A percentile compares a stretch with the other conserved stretches of the same genome.
Evolutionary conservation across 92 coral and sea anemone species (phyloP).

Genomic region (Parazoanthus atlanticus): DNA sequence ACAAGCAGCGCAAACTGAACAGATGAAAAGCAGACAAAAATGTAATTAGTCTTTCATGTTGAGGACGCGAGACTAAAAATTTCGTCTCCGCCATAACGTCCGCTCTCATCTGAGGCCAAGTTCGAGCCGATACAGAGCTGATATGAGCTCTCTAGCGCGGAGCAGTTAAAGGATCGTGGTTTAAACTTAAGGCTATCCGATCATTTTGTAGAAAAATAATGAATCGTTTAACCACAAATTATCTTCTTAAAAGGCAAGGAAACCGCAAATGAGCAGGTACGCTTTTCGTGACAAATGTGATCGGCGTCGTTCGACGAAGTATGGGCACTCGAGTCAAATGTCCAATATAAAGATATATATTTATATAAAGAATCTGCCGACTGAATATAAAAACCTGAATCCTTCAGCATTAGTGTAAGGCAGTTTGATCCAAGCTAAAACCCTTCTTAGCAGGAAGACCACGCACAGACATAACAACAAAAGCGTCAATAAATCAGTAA

Average conservation of each 20-base stretch:
- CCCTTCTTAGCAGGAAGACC: conserved; percentile 18
- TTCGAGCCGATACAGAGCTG: conserved; percentile 8
- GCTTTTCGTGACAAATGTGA: conserved; percentile 46
- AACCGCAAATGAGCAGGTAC: conserved; percentile 47
- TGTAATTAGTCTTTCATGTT: conserved; percentile 14
- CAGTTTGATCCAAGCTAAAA: background rate
- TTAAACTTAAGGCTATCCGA: conserved; percentile 49
- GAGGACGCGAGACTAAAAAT: background rate
- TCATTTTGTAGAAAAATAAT: conserved; percentile 45
- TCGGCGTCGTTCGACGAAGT: conserved; percentile 23
- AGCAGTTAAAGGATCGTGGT: conserved; percentile 25
- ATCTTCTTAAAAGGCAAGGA: conserved; percentile 48
- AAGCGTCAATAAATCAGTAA: background rate
- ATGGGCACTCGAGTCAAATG: conserved; percentile 21
- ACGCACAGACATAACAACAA: background rate
- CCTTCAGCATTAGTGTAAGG: background rate
- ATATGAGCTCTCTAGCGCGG: conserved; percentile 10
- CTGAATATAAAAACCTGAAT: conserved; percentile 5
- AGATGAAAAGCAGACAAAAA: conserved; percentile 17
- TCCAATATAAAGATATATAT: background rate
- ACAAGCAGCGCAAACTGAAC: background rate
- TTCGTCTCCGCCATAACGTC: background rate
- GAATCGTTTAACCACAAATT: conserved; percentile 53
- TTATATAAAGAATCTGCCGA: background rate
- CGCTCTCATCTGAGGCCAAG: background rate